A percentile compares a stretch with the other conserved stretches of the same genome.
These are phyloP conservation scores for Gortyna flavago DNA, from an alignment of 2,888 invertebrate genomes.

Conservation along the genomic window DNA sequence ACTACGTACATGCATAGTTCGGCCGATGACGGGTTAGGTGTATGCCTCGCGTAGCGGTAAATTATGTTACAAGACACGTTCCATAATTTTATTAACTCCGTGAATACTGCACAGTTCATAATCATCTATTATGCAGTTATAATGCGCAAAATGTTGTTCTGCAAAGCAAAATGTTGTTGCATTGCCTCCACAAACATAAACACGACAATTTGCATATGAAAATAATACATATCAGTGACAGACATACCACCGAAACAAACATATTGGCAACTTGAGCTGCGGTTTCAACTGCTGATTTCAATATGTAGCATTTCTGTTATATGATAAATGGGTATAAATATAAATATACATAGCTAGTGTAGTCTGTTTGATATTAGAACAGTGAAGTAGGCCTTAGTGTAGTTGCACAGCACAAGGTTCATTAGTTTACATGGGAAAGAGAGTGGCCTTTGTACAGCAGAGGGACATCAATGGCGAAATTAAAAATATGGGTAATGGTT, in stretches of 20 bases:
- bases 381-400: neutral
- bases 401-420: neutral
- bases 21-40: neutral
- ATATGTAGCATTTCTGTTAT: neutral
- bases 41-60: neutral
- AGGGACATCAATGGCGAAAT: neutral
- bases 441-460: neutral
- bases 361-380: neutral
- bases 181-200: neutral
- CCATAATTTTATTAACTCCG: neutral
- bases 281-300: slow-evolving; percentile 12
- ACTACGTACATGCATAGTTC: neutral
- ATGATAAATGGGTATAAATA: neutral
- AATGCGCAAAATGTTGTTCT: neutral
- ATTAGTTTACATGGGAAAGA: neutral
- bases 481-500: too few relatives aligned
- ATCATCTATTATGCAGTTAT: neutral
- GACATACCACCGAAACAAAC: neutral
- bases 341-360: neutral
- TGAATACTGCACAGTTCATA: neutral
- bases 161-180: neutral
- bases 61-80: neutral
- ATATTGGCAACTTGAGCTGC: neutral
- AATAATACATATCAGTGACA: slow-evolving; percentile 16
- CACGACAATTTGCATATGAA: slow-evolving; percentile 16